Base-by-base conservation (phyloP, 2,113 vertebrate genomes). In the Mesitornis unicolor region DNA sequence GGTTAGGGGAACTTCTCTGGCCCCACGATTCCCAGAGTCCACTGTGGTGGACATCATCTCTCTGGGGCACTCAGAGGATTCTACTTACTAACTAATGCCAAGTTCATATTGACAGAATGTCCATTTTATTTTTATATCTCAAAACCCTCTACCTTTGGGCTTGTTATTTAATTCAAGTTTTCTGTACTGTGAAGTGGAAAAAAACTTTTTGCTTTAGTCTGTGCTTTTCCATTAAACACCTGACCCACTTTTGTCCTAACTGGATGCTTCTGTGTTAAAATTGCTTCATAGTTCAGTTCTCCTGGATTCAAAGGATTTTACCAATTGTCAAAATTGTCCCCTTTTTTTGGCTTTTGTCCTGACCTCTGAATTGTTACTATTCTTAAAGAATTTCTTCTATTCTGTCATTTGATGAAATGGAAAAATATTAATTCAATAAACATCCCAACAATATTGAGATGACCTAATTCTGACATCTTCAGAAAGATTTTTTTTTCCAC, bases 191-290 rank as follows among this genome's bases (percentile, higher is more conserved):
- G 63, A 95, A 95, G 87, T 80, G 33, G 94, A 8, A 76, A 95
- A 91, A 91, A 71, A 8, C 54, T 51, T 90, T 59, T 69, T 56
- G 50, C 90, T 87, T 91, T 82, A 94, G 80, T 93, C 93, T 89
- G 85, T 96, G 64, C 53, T 95, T 94, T 95, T 97, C 89, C 70
- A 51, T 95, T 95, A 89, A 92, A 87, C 74, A 94, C 67, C 74
- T 95, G 91, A 96, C 97, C 97, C 81, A 96, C 54, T 97, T 97
- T 75, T 90, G 53, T 92, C 84, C 65, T 90, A 84, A 86, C 71
- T 77, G 82, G 71, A 94, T 93, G 42, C 51, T 80, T 93, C 87
- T 90, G 64, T 84, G 68, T 92, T 92, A 92, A 94, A 93, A 94
- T 87, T 92, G 38, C 90, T 96, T 90, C 82, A 43, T 74, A 90